Percentiles rank a stretch among this genome's conserved stretches.
Conservation (phyloP, 2,797 vertebrate species). For the Mus caroli region DNA sequence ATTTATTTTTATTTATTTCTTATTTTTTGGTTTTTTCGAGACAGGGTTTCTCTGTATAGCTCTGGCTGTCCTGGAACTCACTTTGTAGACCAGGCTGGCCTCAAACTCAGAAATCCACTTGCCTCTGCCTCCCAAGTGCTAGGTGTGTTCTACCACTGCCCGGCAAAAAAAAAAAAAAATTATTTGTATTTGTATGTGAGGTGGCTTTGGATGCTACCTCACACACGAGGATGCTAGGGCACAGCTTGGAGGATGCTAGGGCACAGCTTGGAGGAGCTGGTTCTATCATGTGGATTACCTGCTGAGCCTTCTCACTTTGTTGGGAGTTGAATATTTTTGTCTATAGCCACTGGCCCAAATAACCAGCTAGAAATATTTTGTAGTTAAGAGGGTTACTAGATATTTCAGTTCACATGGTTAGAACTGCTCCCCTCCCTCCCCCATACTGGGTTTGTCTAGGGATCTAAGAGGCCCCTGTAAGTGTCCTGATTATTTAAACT, state of each 20-base stretch:
- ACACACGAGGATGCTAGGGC: too few species aligned
- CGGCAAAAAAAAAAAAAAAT: too few species aligned
- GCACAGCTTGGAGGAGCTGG: not conserved
- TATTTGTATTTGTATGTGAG: not conserved
- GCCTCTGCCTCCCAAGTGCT: too few species aligned
- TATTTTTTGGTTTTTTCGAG: too few species aligned
- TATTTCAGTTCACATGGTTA: too few species aligned
- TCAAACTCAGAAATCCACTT: too few species aligned
- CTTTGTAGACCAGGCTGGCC: too few species aligned
- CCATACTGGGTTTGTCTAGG: not conserved
- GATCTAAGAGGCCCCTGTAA: constrained; percentile 30
- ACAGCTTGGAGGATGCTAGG: not conserved
- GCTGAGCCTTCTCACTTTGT: not conserved
- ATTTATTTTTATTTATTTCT: too few species aligned
- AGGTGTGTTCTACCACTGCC: too few species aligned
- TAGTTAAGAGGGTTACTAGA: not conserved
- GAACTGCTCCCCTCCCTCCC: too few species aligned
- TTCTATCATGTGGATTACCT: not conserved
- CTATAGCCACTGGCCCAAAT: not conserved
- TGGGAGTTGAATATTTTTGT: not conserved
- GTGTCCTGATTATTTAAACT: constrained; percentile 70
- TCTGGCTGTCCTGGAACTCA: too few species aligned
- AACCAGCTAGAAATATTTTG: constrained; percentile 29
- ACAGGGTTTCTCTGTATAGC: too few species aligned
- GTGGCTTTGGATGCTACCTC: not conserved